A percentile compares a stretch with the other conserved stretches of the same genome.
Conservation (phyloP, 2,797 vertebrate species). For the Phrynocephalus forsythii region DNA sequence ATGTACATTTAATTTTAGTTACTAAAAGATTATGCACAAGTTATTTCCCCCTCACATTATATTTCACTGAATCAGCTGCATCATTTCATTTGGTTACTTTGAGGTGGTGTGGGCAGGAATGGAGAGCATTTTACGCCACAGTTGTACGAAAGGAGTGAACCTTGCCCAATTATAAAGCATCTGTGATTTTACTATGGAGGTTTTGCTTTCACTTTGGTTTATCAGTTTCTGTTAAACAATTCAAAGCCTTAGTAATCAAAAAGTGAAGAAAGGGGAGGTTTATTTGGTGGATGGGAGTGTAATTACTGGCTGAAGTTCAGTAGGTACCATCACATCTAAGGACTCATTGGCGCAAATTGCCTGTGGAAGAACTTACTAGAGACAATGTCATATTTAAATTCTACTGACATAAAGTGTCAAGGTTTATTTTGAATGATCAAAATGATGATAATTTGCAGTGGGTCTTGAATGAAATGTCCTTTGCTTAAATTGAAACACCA, state of each 20-base stretch:
- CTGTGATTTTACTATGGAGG: background rate
- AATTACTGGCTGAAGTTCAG: background rate
- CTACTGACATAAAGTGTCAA: background rate
- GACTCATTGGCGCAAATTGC: background rate
- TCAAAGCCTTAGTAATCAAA: background rate
- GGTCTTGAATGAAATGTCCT: background rate
- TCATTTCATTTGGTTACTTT: too few relatives aligned
- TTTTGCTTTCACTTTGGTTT: background rate
- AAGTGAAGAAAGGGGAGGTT: background rate
- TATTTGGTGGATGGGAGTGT: background rate
- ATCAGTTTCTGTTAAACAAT: background rate
- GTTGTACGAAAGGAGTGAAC: background rate
- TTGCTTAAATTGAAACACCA: background rate
- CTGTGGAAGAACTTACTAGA: background rate
- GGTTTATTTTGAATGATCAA: background rate
- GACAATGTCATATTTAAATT: background rate
- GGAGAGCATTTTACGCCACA: too few relatives aligned
- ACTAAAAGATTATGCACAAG: background rate
- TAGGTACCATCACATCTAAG: background rate
- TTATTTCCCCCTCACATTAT: background rate
- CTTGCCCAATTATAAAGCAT: background rate
- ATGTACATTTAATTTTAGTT: background rate
- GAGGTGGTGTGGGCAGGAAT: too few relatives aligned
- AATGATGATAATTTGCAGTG: background rate
- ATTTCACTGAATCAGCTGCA: too few relatives aligned